Evolutionary conservation across 2,113 vertebrate genomes (phyloP).

Genomic region (Centrocercus urophasianus): DNA sequence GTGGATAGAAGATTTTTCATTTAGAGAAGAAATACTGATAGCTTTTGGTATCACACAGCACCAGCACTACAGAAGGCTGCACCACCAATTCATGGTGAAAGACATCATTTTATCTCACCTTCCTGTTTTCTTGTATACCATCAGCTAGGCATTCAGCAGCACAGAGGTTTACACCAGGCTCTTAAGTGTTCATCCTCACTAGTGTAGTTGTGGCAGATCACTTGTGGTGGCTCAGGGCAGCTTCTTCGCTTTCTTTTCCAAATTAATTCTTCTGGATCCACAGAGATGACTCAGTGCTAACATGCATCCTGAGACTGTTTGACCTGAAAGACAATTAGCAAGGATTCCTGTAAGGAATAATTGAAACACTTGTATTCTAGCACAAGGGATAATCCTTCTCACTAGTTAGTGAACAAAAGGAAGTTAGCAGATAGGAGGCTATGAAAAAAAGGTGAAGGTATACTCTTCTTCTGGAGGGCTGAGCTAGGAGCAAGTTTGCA

Average conservation of each 20-base stretch:
- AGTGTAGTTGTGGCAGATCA: background rate
- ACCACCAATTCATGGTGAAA: fast-evolving
- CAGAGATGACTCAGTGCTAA: background rate
- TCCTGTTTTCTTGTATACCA: background rate
- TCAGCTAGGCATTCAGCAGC: background rate
- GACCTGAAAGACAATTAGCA: constrained; percentile 13
- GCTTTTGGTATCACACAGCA: background rate
- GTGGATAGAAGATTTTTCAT: background rate
- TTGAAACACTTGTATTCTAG: background rate
- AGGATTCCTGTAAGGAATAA: background rate
- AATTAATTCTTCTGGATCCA: background rate
- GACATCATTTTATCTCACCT: background rate
- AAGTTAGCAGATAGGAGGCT: background rate
- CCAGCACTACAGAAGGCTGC: background rate
- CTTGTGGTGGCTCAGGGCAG: background rate
- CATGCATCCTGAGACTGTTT: background rate
- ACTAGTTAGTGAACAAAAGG: background rate
- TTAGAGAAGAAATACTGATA: background rate
- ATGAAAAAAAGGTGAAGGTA: background rate
- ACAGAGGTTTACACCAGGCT: background rate
- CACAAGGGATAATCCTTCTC: background rate
- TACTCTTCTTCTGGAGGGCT: background rate
- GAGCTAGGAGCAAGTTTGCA: background rate
- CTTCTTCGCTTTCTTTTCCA: background rate
- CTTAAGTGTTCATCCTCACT: background rate